Percentiles rank a stretch among this genome's conserved stretches.
phyloP scores from a whole-genome alignment of 2,113 vertebrate species.

The Genyomyrus donnyi region DNA sequence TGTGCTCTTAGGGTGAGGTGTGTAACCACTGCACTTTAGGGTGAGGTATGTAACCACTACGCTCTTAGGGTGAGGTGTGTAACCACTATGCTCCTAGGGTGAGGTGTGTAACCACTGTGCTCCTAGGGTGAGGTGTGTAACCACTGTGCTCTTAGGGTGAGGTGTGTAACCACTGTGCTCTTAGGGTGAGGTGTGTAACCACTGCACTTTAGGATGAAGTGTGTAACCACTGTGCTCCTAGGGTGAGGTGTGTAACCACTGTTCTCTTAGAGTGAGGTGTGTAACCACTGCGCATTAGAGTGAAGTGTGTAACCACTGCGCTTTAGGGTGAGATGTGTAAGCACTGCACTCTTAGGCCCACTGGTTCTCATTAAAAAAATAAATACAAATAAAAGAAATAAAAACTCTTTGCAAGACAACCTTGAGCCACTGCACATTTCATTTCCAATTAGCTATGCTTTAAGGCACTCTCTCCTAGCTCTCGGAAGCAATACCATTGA shows the following conservation, averaged over 20 bases:
- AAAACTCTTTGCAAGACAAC: constrained; percentile 29
- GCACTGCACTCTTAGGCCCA: constrained; percentile 25
- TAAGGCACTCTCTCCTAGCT: constrained; percentile 20
- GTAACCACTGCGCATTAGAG: neutral
- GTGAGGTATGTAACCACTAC: neutral
- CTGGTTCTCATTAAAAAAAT: constrained; percentile 51
- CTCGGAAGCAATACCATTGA: constrained; percentile 17
- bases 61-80: neutral
- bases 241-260: constrained; percentile 12
- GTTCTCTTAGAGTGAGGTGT: neutral
- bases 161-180: neutral
- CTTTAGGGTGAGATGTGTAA: no score
- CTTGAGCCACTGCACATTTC: constrained; percentile 31
- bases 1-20: neutral
- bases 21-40: neutral
- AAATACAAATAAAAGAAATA: neutral
- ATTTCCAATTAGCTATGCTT: constrained; percentile 39
- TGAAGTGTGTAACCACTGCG: neutral
- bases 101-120: neutral
- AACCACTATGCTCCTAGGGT: no score
- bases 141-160: no score
- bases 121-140: neutral
- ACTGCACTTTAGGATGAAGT: neutral
- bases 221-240: neutral
- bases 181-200: neutral